Base-by-base conservation (phyloP, 2,797 vertebrate genomes). In the Remorina albescens region DNA sequence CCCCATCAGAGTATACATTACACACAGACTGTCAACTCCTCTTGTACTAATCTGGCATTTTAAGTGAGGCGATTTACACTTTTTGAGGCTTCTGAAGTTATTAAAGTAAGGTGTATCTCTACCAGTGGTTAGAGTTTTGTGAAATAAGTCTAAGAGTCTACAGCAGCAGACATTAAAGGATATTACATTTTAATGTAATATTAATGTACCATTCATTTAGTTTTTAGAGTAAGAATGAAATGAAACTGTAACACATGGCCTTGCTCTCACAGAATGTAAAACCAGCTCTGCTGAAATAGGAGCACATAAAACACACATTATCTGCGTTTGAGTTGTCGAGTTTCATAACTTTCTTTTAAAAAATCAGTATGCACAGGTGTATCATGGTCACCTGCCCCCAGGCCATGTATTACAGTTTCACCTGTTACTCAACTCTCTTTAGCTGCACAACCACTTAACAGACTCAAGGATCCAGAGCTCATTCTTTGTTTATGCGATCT, bases 1-100 rank as follows among this genome's bases (percentile, higher is more conserved):
- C 28, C 23, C 69, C 42, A 30, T 72, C 51, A 55, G 25, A 58
- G 47, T 39, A 37, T 41, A 71, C 37, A 49, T 39, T 47, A 77
- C 34, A 32, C 30, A 76, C 77, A 74, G 56, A 67, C 58, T 65
- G 58, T 69, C 10, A 46, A 73, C 67, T 65, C 34, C 54, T 68
- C 49, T 46, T 71, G 34, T 65, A 57, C 81, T 62, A 71, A 73
- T 75, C 34, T 73, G 61, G 69, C 67, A 37, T 84, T 84, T 76
- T 65, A 81, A 18, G 76, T 88, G 89, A 88, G 85, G 85, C 77
- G 55, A 87, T 72, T 84, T 76, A 36, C 47, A 80, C 30, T 65
- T 56, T 87, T 92, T 92, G 89, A 92, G 90, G 91, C 87, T 86
- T 91, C 56, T 72, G 71, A 88, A 91, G 85, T 86, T 85, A 86